Evolutionary conservation across 2,797 vertebrate genomes (phyloP).

Genomic region (Lates japonicus): DNA sequence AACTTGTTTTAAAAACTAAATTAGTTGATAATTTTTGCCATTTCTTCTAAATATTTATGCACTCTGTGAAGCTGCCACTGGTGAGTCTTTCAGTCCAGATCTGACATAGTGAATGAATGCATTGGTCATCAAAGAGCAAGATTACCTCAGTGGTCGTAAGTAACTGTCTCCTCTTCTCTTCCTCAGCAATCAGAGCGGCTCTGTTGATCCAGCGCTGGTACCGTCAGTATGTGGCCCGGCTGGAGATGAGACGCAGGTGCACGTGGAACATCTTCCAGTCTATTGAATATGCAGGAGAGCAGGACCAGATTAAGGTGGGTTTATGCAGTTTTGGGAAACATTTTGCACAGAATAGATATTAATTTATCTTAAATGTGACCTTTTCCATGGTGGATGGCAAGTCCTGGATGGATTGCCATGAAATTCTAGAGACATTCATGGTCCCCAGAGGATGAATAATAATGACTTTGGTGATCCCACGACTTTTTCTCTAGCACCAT

Average conservation of each 20-base stretch:
- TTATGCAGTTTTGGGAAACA: not conserved
- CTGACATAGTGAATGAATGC: not conserved
- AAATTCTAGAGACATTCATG: not conserved
- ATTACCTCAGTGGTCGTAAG: not conserved
- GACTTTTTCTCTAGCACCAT: not conserved
- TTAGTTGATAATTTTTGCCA: conserved; percentile 1
- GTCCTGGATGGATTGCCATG: not conserved
- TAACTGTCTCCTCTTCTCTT: not conserved
- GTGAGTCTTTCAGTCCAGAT: conserved; percentile 65
- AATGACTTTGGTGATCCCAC: not conserved
- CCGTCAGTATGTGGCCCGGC: conserved; percentile 88
- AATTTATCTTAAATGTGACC: not conserved
- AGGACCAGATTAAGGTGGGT: conserved; percentile 94
- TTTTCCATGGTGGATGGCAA: not conserved
- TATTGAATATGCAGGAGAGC: conserved; percentile 95
- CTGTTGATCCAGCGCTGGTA: conserved; percentile 97
- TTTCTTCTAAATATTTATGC: conserved; percentile 31
- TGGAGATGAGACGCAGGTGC: conserved; percentile 91
- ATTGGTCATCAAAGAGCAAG: not conserved
- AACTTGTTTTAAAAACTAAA: not conserved
- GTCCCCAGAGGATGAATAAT: not conserved
- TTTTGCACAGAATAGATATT: not conserved
- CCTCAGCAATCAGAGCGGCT: conserved; percentile 89
- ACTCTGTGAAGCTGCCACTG: conserved; percentile 79
- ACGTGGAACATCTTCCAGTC: conserved; percentile 95